Evolutionary conservation across 1,140 invertebrate species (phyloP).

Genomic region (Drusus annulatus): DNA sequence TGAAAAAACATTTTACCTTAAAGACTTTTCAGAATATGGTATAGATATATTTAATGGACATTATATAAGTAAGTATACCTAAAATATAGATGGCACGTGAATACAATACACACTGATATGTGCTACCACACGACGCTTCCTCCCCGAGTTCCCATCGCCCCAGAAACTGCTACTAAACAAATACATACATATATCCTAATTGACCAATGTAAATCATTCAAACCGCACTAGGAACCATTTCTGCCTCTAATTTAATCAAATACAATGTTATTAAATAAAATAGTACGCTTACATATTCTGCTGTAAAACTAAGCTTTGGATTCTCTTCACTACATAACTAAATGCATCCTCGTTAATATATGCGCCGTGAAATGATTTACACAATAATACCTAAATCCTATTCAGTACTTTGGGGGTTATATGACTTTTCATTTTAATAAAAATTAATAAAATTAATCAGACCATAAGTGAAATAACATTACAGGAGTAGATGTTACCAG

Average conservation of each 20-base stretch:
- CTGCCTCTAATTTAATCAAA: constrained; percentile 71
- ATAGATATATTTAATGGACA: constrained; percentile 73
- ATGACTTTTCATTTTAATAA: constrained; percentile 58
- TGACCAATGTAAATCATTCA: constrained; percentile 71
- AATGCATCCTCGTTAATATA: constrained; percentile 67
- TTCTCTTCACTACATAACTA: constrained; percentile 71
- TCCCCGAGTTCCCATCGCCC: background rate
- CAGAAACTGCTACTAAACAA: constrained; percentile 39
- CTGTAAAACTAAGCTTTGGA: constrained; percentile 72
- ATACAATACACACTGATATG: constrained; percentile 64
- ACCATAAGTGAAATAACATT: constrained; percentile 58
- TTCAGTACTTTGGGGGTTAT: constrained; percentile 68
- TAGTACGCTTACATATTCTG: constrained; percentile 57
- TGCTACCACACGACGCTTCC: constrained; percentile 28
- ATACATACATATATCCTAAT: constrained; percentile 66
- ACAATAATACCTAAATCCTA: constrained; percentile 63
- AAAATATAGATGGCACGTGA: constrained; percentile 73
- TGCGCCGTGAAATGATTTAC: constrained; percentile 51
- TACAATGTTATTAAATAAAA: constrained; percentile 64
- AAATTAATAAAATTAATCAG: constrained; percentile 58
- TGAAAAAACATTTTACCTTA: constrained; percentile 72
- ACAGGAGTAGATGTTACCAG: constrained; percentile 52
- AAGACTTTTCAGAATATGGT: constrained; percentile 73
- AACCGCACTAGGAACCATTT: constrained; percentile 73
- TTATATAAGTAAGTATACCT: constrained; percentile 66